Evolutionary conservation across 2,113 vertebrate genomes (phyloP), one percentile per base, ranked within the genome.

Genomic region (Chunga burmeisteri): DNA sequence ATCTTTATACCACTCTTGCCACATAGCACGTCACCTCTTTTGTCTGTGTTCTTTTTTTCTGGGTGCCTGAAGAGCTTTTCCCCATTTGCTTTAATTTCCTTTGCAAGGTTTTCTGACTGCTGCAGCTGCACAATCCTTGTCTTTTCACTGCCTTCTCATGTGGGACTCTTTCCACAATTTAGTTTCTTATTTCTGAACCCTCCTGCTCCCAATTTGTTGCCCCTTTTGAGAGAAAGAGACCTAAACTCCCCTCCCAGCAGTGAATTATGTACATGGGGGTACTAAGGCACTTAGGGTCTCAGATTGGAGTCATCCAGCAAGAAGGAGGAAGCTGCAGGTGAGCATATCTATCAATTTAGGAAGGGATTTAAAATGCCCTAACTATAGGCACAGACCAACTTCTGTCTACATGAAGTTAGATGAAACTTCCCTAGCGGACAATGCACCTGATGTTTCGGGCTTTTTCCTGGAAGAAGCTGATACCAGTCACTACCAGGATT

Each of bases 251-350:
- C 42, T 38, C 30, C 50, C 52, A 46, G 74, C 44, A 44, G 47
- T 11, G 65, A 38, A 5, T 58, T 5, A 7, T 2, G 1, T 26
- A 22, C 1, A 2, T 13, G 50, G 73, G 42, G 0, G 0, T 70
- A 11, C 46, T 16, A 1, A 30, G 26, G n/a, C 40, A 26, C 36
- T 7, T 10, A 17, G 36, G 42, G 56, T 49, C 63, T 83, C 23
- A 30, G 47, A 9, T 40, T 3, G 7, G 34, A 62, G 55, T 8
- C 62, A 25, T 7, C 38, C 71, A 68, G 61, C 36, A n/a, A 42
- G 59, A 15, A 52, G 62, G 1, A 34, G 87, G 63, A n/a, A 26
- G 40, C 40, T 84, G 56, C 40, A 17, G 65, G 10, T 15, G 55
- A 13, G 32, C 19, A 10, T 7, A 32, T 38, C 53, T 22, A 2